Evolutionary conservation across 2,888 invertebrate genomes (phyloP), one percentile per base, ranked within the genome.

Genomic region (Amiota mariae): DNA sequence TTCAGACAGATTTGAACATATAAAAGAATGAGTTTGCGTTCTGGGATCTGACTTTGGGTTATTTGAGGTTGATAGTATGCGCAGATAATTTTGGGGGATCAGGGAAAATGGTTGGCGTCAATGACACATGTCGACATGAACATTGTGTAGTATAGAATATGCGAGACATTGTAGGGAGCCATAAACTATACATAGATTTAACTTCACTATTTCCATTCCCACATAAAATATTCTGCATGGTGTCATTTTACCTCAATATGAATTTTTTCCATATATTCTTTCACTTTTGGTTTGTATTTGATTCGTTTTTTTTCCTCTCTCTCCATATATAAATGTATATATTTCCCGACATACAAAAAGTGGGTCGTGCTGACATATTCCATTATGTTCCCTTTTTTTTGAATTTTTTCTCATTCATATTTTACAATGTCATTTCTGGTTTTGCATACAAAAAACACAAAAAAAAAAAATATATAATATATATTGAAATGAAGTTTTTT

Each of bases 361-460:
- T 54, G n/a, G 12, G n/a, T n/a, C 54, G 54, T n/a, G 12, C n/a
- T 54, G n/a, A 54, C 54, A 54, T 54, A 54, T 54, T 54, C 54
- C 54, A 10, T n/a, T n/a, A n/a, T n/a, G n/a, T 54, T 54, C 4
- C 54, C 12, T 3, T 4, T 54, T 54, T 54, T 8, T n/a, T 10
- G 12, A 0, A n/a, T n/a, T 6, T 54, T 12, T 10, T n/a, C n/a
- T n/a, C n/a, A n/a, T 54, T 54, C 13, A n/a, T 54, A n/a, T 54
- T 54, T 54, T 54, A 54, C n/a, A n/a, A 54, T 54, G 54, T 54
- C 54, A 54, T 54, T 54, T 54, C 54, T n/a, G 54, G 54, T 54
- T 36, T 24, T 64, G 64, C 36, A 3, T 36, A 59, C 13, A 59
- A 15, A 59, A 59, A 59, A n/a, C 9, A 18, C 13, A 59, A n/a